Evolutionary conservation across 2,797 vertebrate species (phyloP).

Genomic region (Enteromius unitaeniatus): DNA sequence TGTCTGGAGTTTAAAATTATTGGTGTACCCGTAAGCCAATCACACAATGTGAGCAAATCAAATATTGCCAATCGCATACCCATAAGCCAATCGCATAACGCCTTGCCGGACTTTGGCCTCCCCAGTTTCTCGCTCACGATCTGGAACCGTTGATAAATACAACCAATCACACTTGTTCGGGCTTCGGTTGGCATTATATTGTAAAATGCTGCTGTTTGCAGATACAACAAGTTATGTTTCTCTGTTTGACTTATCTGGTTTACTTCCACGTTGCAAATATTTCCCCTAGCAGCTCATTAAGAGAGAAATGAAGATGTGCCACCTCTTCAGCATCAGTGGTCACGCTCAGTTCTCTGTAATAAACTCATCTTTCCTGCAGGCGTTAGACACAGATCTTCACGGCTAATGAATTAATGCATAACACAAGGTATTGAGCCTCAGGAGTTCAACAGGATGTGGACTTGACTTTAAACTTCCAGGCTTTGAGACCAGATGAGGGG

Average conservation of each 20-base stretch:
- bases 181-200: too few species aligned
- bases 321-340: conserved; percentile 16
- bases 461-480: conserved; percentile 4
- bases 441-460: conserved; percentile 10
- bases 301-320: conserved; percentile 5
- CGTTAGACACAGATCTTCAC: conserved; percentile 13
- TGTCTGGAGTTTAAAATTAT: too few species aligned
- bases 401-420: conserved; percentile 58
- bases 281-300: conserved; percentile 35
- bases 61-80: too few species aligned
- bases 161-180: too few species aligned
- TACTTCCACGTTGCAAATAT: conserved; percentile 13
- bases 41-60: too few species aligned
- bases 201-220: not conserved
- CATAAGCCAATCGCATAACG: too few species aligned
- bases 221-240: not conserved
- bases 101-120: too few species aligned
- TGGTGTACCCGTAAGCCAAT: too few species aligned
- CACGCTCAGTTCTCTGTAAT: conserved; percentile 16
- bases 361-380: conserved; percentile 35
- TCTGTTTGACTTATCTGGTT: conserved; percentile 9
- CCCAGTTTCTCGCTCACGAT: too few species aligned
- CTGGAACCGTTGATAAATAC: too few species aligned
- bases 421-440: conserved; percentile 54
- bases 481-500: not conserved